phyloP scores from a whole-genome alignment of 23 tunicate genomes.

The Oikopleura albicans region DNA sequence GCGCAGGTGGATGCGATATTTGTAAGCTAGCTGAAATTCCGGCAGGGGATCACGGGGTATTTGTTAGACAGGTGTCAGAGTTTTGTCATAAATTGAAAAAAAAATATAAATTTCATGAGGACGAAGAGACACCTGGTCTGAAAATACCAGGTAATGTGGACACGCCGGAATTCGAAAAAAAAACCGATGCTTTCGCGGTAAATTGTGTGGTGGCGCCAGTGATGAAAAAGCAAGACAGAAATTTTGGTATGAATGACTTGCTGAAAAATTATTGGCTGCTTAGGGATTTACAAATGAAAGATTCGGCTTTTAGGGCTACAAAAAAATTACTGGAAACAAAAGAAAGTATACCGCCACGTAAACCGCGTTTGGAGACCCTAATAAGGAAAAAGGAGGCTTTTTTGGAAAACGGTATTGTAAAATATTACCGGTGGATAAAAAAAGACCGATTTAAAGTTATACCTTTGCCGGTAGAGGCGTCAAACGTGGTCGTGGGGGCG shows the following conservation, averaged over 20 bases:
- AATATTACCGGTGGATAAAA: not conserved
- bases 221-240: no score
- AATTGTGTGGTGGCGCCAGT: no score
- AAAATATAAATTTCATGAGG: not conserved
- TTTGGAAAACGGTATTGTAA: not conserved
- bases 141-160: not conserved
- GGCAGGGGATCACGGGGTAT: not conserved
- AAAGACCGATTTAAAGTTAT: no score
- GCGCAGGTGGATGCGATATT: not conserved
- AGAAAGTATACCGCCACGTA: not conserved
- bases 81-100: not conserved
- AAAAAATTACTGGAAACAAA: not conserved
- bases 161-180: no score
- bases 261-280: not conserved
- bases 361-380: not conserved
- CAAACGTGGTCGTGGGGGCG: no score
- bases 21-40: not conserved
- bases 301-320: not conserved
- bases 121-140: not conserved
- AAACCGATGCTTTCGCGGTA: no score
- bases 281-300: not conserved
- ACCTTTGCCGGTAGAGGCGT: no score
- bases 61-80: not conserved
- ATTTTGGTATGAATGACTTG: not conserved
- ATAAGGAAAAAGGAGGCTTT: no score